Evolutionary conservation across 2,113 vertebrate species (phyloP), one percentile per base, ranked within the genome.

Genomic region (Halichoeres trimaculatus): DNA sequence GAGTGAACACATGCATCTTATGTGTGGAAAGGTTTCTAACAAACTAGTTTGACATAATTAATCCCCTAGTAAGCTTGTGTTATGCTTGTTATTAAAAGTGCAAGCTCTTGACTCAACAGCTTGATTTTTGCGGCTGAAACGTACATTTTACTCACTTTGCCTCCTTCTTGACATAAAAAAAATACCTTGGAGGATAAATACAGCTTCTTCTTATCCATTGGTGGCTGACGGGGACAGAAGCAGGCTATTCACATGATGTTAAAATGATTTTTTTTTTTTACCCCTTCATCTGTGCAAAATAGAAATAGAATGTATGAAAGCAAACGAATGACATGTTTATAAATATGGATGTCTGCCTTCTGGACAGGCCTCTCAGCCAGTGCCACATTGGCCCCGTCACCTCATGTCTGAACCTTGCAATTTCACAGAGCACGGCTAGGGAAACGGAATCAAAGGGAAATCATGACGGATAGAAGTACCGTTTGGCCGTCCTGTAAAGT

Each of bases 281-380:
- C 4, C 20, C 59, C 43, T 19, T 65, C 64, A 76, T 83, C 76
- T 80, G 66, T 78, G 73, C 73, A 88, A 88, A 89, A 90, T 88
- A 71, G 78, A 85, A 85, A 30, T 30, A 30, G 30, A 30, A 90
- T 83, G 80, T 73, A 80, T 85, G 75, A 91, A 89, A 88, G 85
- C 80, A 88, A 90, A 90, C 84, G 84, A 89, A 81, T 85, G 84
- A 83, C 78, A 80, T 78, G 83, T 88, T 91, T 82, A 86, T 89
- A 88, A 90, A 91, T 88, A 87, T 90, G 84, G 71, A 84, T 90
- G 72, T 13, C 51, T 87, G 78, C 85, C 67, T 72, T 80, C 69
- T 75, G 85, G 85, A 86, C 81, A 65, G 69, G 80, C 77, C 47
- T 72, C 81, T 78, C 66, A 69, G 81, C 70, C 79, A 61, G 80